Conservation (phyloP, 2,797 vertebrate genomes). For the Synaphobranchus kaupii region DNA sequence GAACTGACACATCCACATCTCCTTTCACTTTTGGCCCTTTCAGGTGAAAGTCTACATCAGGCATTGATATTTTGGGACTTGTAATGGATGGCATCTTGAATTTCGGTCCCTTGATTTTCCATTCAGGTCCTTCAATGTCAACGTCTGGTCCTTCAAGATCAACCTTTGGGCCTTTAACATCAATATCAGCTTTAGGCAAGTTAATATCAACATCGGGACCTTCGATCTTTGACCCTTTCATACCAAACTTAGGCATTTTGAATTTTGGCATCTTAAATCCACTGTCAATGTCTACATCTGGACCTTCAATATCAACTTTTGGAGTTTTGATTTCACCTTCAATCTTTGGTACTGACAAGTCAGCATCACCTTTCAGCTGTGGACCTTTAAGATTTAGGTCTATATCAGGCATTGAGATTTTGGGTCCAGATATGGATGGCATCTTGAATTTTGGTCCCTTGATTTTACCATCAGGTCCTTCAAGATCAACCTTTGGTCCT, state of each 20-base stretch:
- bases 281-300: conserved; percentile 61
- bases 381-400: conserved; percentile 44
- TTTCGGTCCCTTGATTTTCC: conserved; percentile 22
- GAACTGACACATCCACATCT: conserved; percentile 37
- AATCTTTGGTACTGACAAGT: not conserved
- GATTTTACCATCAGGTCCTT: conserved; percentile 40
- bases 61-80: conserved; percentile 32
- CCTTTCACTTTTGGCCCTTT: conserved; percentile 46
- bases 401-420: conserved; percentile 33
- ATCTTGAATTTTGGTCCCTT: conserved; percentile 33
- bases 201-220: conserved; percentile 39
- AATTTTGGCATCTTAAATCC: conserved; percentile 66
- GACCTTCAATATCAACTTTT: conserved; percentile 40
- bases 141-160: conserved; percentile 39
- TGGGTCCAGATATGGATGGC: conserved; percentile 20
- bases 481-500: too few species aligned
- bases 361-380: conserved; percentile 30
- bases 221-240: conserved; percentile 47
- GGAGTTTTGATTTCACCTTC: conserved; percentile 20
- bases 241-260: conserved; percentile 62
- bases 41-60: conserved; percentile 40
- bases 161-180: conserved; percentile 43
- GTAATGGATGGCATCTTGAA: conserved; percentile 53
- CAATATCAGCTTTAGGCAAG: conserved; percentile 23
- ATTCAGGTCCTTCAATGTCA: conserved; percentile 44